phyloP scores from a whole-genome alignment of 2,113 vertebrate species.

The Cyprinodon tularosa region DNA sequence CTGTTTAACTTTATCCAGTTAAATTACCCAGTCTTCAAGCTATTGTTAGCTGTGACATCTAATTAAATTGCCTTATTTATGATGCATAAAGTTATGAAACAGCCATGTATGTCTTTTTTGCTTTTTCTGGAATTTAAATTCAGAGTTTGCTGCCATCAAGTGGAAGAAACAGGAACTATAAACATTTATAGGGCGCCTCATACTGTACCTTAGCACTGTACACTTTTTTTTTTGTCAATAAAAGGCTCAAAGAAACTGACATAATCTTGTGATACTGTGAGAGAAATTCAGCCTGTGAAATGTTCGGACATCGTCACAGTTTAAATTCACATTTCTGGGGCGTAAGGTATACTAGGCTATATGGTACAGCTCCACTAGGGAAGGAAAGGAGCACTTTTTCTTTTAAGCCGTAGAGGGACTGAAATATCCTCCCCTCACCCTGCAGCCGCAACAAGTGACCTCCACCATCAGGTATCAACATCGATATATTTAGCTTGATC shows the following conservation, averaged over 20 bases:
- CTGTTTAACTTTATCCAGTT: background rate
- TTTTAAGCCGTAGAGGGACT: no score
- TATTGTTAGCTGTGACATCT: background rate
- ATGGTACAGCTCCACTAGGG: no score
- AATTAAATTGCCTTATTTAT: background rate
- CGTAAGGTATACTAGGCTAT: no score
- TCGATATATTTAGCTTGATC: no score
- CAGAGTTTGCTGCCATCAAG: constrained; percentile 39
- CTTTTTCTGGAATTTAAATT: background rate
- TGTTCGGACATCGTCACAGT: no score
- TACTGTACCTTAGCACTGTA: background rate
- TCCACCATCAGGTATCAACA: no score
- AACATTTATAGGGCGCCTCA: background rate
- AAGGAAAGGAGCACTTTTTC: no score
- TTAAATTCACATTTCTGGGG: no score
- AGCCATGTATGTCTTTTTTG: background rate
- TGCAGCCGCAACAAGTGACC: no score
- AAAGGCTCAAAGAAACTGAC: background rate
- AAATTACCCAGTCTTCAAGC: background rate
- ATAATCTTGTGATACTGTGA: no score
- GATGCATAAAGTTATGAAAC: background rate
- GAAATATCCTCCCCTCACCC: no score
- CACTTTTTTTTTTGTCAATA: background rate
- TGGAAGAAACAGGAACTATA: constrained; percentile 25
- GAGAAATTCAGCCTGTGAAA: no score